A percentile compares a stretch with the other conserved stretches of the same genome.
Evolutionary conservation across 2,888 invertebrate genomes (phyloP).

Genomic region (Hemistola chrysoprasaria): DNA sequence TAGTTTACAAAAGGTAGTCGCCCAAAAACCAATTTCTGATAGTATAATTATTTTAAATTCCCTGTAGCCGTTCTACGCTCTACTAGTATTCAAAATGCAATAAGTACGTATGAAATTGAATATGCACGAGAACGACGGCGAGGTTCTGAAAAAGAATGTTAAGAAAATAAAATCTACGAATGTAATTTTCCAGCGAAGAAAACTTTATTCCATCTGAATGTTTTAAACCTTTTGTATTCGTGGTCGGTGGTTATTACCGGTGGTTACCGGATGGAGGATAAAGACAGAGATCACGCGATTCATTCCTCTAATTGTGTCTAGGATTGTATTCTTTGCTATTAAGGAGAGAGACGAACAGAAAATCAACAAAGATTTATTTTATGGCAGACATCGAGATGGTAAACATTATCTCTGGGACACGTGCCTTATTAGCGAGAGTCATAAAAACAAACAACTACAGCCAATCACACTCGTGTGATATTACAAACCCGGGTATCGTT

Average conservation of each 20-base stretch:
- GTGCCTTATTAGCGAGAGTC: constrained; percentile 18
- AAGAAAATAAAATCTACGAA: constrained; percentile 29
- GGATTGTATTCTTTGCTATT: constrained; percentile 20
- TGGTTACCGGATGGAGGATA: constrained; percentile 55
- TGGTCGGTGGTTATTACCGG: constrained; percentile 53
- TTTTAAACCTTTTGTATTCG: constrained; percentile 52
- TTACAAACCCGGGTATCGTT: constrained; percentile 11
- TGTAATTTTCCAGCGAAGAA: constrained; percentile 49
- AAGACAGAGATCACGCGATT: constrained; percentile 64
- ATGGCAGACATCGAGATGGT: constrained; percentile 22
- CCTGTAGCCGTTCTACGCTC: background rate
- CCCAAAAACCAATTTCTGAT: constrained; percentile 5
- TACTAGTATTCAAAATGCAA: no score
- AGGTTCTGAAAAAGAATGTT: background rate
- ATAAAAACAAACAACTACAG: constrained; percentile 14
- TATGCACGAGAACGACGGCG: background rate
- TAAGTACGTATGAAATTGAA: background rate
- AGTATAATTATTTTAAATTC: constrained; percentile 20
- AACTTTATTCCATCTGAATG: constrained; percentile 44
- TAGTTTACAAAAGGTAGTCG: constrained; percentile 45
- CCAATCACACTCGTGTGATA: constrained; percentile 15
- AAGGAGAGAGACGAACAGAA: constrained; percentile 7
- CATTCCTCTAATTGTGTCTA: constrained; percentile 63
- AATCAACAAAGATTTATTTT: constrained; percentile 18
- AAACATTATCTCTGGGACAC: constrained; percentile 19